A percentile compares a stretch with the other conserved stretches of the same genome.
Conservation (phyloP, 2,888 invertebrate genomes). For the Aporophyla nigra region DNA sequence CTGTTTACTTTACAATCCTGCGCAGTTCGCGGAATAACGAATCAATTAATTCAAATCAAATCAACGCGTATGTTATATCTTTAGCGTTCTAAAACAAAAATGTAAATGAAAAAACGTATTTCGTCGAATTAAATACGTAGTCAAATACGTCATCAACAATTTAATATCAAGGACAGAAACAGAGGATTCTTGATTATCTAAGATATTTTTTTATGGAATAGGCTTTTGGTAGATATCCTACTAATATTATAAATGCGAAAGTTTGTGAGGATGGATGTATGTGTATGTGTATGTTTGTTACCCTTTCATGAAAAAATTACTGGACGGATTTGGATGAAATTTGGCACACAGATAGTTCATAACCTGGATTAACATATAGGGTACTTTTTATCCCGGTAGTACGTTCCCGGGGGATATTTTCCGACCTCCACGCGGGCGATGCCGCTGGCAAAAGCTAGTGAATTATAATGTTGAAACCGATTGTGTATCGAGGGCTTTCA, state of each 20-base stretch:
- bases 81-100: conserved; percentile 1
- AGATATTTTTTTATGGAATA: background rate
- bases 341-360: too few relatives aligned
- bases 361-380: too few relatives aligned
- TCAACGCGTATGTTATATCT: conserved; percentile 14
- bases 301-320: too few relatives aligned
- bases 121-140: conserved; percentile 3
- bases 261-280: too few relatives aligned
- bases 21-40: conserved; percentile 29
- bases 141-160: conserved; percentile 26
- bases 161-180: conserved; percentile 21
- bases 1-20: conserved; percentile 28
- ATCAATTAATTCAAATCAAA: conserved; percentile 31
- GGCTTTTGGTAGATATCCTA: background rate
- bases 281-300: too few relatives aligned
- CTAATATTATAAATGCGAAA: too few relatives aligned
- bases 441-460: too few relatives aligned
- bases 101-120: conserved; percentile 6
- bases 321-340: too few relatives aligned
- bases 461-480: background rate
- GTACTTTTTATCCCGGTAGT: too few relatives aligned
- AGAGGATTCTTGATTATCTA: background rate
- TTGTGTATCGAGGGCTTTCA: background rate
- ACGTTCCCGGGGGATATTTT: too few relatives aligned
- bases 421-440: too few relatives aligned